Evolutionary conservation across 1,140 invertebrate species (phyloP).

Genomic region (Aphelinus certus): DNA sequence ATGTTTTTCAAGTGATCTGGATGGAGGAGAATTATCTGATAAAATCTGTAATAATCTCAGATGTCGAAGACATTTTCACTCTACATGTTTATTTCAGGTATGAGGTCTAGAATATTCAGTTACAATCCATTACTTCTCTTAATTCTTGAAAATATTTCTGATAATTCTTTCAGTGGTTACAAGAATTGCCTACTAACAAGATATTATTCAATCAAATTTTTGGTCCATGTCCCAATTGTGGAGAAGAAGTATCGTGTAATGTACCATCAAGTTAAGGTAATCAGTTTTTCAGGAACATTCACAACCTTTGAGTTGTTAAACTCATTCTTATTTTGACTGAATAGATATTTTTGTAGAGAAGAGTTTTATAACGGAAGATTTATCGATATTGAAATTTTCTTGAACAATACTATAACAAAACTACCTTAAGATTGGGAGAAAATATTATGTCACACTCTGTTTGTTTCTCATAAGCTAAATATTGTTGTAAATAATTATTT

Average conservation of each 20-base stretch:
- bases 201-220: conserved; percentile 56
- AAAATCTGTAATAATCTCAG: conserved; percentile 60
- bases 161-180: conserved; percentile 58
- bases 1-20: conserved; percentile 56
- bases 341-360: too few relatives aligned
- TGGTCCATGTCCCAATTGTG: conserved; percentile 60
- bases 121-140: not conserved
- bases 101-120: conserved; percentile 1
- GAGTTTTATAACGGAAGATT: too few relatives aligned
- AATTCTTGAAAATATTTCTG: not conserved
- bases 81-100: conserved; percentile 57
- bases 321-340: too few relatives aligned
- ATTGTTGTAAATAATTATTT: too few relatives aligned
- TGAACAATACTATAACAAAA: too few relatives aligned
- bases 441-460: too few relatives aligned
- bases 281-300: too few relatives aligned
- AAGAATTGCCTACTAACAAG: conserved; percentile 54
- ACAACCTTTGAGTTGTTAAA: too few relatives aligned
- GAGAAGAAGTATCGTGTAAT: conserved; percentile 54
- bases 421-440: too few relatives aligned
- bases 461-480: too few relatives aligned
- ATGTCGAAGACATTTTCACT: conserved; percentile 59
- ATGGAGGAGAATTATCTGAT: conserved; percentile 49
- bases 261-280: conserved; percentile 32
- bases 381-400: too few relatives aligned